Evolutionary conservation across 2,888 invertebrate genomes (phyloP).

Genomic region (Griposia aprilina): DNA sequence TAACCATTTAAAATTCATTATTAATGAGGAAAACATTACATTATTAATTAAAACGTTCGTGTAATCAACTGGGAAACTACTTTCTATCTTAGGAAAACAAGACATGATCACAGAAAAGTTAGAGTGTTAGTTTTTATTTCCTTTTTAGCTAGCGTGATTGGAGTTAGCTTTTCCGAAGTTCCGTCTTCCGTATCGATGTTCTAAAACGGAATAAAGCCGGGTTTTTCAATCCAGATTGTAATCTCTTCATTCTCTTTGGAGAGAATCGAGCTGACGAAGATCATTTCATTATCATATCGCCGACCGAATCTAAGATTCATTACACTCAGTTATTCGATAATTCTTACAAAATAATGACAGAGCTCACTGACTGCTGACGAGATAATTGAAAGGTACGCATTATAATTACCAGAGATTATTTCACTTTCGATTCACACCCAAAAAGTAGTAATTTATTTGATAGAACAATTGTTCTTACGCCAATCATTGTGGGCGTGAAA

Average conservation of each 20-base stretch:
- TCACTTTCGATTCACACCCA: constrained; percentile 75
- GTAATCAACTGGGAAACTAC: constrained; percentile 55
- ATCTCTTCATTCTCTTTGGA: constrained; percentile 10
- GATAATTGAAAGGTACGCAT: constrained; percentile 61
- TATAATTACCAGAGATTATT: constrained; percentile 69
- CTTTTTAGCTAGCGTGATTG: constrained; percentile 42
- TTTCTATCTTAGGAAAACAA: constrained; percentile 61
- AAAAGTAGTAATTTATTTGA: constrained; percentile 68
- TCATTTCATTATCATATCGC: constrained; percentile 22
- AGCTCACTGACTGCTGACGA: constrained; percentile 46
- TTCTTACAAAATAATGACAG: constrained; percentile 54
- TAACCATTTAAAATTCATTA: constrained; percentile 43
- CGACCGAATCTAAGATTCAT: not conserved
- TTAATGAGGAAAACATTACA: constrained; percentile 42
- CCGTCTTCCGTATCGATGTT: constrained; percentile 44
- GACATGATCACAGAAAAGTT: constrained; percentile 43
- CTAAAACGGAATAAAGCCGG: not conserved
- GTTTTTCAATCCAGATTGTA: constrained; percentile 4
- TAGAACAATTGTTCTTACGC: constrained; percentile 62
- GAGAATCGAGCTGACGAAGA: constrained; percentile 1
- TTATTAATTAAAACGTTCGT: constrained; percentile 54
- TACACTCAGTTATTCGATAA: constrained; percentile 39
- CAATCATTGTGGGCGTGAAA: constrained; percentile 57
- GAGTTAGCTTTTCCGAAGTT: constrained; percentile 28
- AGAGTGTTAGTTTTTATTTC: constrained; percentile 38